Conservation (phyloP, 2,888 invertebrate genomes). For the Sphecodes monilicornis region DNA sequence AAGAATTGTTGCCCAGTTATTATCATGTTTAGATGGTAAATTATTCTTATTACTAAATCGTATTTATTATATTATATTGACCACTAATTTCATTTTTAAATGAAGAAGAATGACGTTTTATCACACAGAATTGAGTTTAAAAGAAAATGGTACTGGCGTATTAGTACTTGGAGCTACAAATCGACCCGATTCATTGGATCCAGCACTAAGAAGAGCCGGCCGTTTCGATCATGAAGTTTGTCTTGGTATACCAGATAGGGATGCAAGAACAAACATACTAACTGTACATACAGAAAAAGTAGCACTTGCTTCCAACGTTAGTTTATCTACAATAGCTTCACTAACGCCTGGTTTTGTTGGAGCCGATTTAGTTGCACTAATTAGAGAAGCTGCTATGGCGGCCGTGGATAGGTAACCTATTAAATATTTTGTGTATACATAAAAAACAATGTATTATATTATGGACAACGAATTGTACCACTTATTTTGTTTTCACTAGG, state of each 20-base stretch:
- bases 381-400: constrained; percentile 94
- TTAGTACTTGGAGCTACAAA: constrained; percentile 98
- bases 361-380: constrained; percentile 94
- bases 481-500: constrained; percentile 68
- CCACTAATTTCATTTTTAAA: not conserved
- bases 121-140: constrained; percentile 77
- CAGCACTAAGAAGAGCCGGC: constrained; percentile 95
- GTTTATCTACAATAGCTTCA: constrained; percentile 90
- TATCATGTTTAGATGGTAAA: constrained; percentile 94
- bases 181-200: constrained; percentile 96
- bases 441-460: not conserved
- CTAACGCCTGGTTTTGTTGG: constrained; percentile 98
- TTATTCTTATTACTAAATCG: constrained; percentile 5
- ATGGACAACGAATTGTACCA: constrained; percentile 8
- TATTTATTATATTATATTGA: not conserved
- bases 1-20: constrained; percentile 96
- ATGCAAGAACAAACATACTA: constrained; percentile 92
- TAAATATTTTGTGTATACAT: not conserved
- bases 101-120: not conserved
- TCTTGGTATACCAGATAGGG: constrained; percentile 96
- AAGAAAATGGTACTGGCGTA: constrained; percentile 87
- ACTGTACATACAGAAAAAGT: constrained; percentile 89
- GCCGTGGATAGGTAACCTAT: constrained; percentile 90
- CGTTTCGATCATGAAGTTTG: constrained; percentile 97
- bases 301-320: constrained; percentile 89